A percentile compares a stretch with the other conserved stretches of the same genome.
These are phyloP conservation scores for Petrophora chlorosata DNA, from an alignment of 2,888 invertebrate genomes.

Conservation along the genomic window DNA sequence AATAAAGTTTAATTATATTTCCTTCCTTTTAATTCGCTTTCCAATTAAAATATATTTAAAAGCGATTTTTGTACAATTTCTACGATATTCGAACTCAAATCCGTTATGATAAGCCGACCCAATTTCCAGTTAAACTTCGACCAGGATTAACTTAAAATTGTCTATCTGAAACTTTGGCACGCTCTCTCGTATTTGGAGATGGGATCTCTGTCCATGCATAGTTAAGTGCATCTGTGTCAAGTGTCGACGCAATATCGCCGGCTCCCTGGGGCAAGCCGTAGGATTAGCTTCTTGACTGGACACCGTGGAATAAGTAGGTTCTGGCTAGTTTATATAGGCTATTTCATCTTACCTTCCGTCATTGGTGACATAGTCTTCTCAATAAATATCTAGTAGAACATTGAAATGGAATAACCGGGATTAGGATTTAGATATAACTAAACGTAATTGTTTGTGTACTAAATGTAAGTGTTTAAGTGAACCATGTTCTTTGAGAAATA, in stretches of 20 bases:
- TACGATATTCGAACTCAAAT: no score
- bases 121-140: slow-evolving; percentile 17
- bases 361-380: no score
- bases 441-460: no score
- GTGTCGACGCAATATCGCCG: slow-evolving; percentile 74
- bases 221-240: slow-evolving; percentile 76
- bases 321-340: neutral
- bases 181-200: slow-evolving; percentile 63
- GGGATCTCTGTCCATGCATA: slow-evolving; percentile 78
- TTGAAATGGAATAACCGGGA: no score
- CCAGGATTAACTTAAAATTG: slow-evolving; percentile 56
- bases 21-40: no score
- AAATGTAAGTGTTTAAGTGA: no score
- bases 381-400: no score
- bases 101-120: slow-evolving; percentile 7
- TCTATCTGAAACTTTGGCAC: slow-evolving; percentile 61
- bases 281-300: slow-evolving; percentile 65
- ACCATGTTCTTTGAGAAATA: no score
- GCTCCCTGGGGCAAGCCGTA: slow-evolving; percentile 57
- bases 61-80: no score
- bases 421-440: no score
- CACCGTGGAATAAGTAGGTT: slow-evolving; percentile 26
- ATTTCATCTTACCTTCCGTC: neutral
- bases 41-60: no score
- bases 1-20: no score